Percentiles rank a stretch among this genome's conserved stretches.
Conservation (phyloP, 1,140 invertebrate genomes). For the Habropoda laboriosa region DNA sequence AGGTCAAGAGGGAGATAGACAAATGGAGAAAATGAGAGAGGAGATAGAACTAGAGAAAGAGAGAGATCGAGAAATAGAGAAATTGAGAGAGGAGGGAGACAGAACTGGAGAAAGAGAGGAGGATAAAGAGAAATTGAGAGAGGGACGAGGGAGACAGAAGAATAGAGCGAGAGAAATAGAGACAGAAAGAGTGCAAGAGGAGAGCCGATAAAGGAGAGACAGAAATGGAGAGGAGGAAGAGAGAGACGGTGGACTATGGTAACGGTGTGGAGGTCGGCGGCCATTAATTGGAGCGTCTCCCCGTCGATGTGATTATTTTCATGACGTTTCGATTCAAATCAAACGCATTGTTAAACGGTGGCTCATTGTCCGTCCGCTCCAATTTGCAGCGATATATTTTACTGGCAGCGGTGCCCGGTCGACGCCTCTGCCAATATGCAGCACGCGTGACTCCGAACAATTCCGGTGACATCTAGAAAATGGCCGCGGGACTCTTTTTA, state of each 20-base stretch:
- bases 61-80: no score
- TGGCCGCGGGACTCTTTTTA: slow-evolving; percentile 13
- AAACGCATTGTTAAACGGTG: slow-evolving; percentile 73
- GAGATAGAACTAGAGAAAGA: no score
- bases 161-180: no score
- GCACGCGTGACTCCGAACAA: slow-evolving; percentile 32
- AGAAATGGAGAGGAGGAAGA: background rate
- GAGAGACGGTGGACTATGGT: background rate
- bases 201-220: no score
- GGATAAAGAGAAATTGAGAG: no score
- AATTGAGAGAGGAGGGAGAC: no score
- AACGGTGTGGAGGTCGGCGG: slow-evolving; percentile 9
- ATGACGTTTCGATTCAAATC: slow-evolving; percentile 77
- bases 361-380: slow-evolving; percentile 72
- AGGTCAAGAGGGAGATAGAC: no score
- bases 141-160: no score
- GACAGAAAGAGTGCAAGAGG: no score
- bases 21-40: no score
- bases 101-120: no score
- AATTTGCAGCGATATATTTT: slow-evolving; percentile 75
- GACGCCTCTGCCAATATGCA: slow-evolving; percentile 32
- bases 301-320: slow-evolving; percentile 74
- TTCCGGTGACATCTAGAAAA: slow-evolving; percentile 41
- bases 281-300: slow-evolving; percentile 70
- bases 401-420: slow-evolving; percentile 41